Conservation (phyloP, 1,140 invertebrate species). For the Hycleus phaleratus region DNA sequence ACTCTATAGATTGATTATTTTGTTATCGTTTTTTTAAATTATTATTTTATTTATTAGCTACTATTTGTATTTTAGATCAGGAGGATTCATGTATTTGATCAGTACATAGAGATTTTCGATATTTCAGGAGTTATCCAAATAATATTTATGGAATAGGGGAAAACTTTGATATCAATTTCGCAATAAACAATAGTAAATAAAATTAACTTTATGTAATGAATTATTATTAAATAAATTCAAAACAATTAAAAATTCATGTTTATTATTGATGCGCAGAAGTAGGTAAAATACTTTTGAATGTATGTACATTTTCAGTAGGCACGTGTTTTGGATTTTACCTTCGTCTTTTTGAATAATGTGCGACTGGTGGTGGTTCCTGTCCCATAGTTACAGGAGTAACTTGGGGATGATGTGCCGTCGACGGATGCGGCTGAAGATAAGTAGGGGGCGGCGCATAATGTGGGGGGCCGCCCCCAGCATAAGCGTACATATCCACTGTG, state of each 20-base stretch:
- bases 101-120: no score
- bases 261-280: neutral
- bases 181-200: no score
- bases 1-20: no score
- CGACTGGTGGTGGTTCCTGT: conserved; percentile 38
- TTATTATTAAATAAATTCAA: neutral
- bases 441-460: conserved; percentile 47
- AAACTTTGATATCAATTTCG: no score
- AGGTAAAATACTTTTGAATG: neutral
- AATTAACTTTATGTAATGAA: no score
- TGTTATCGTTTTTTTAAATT: no score
- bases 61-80: no score
- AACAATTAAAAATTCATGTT: conserved; percentile 22
- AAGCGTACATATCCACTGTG: conserved; percentile 42
- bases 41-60: no score
- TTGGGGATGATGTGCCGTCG: conserved; percentile 39
- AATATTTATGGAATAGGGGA: no score
- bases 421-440: conserved; percentile 41
- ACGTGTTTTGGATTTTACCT: conserved; percentile 34
- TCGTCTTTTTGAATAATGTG: conserved; percentile 45
- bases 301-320: neutral
- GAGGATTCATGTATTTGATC: no score
- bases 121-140: no score
- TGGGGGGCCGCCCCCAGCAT: conserved; percentile 48
- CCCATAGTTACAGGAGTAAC: conserved; percentile 37